Conservation (phyloP, 2,113 vertebrate genomes). For the Raja brachyura region DNA sequence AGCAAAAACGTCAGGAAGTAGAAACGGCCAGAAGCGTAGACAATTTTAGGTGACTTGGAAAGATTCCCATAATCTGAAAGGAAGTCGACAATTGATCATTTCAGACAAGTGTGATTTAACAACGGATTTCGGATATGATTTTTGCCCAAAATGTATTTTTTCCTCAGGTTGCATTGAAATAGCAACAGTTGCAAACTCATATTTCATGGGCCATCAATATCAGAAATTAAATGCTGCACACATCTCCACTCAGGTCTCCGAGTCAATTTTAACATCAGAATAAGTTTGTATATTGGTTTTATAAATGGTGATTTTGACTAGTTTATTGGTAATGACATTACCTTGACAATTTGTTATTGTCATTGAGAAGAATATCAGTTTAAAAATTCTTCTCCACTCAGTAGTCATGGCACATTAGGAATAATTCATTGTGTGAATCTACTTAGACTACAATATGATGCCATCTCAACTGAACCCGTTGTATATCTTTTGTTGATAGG, state of each 20-base stretch:
- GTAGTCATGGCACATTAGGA: background rate
- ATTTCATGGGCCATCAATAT: background rate
- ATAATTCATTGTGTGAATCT: background rate
- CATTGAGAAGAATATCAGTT: background rate
- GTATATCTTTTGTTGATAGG: background rate
- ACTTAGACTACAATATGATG: background rate
- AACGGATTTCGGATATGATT: conserved; percentile 48
- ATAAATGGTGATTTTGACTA: background rate
- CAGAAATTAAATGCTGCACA: background rate
- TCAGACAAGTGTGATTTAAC: conserved; percentile 52
- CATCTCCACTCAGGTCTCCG: background rate
- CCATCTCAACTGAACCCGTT: background rate
- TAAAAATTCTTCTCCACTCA: background rate
- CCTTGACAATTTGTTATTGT: background rate
- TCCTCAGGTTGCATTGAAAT: background rate
- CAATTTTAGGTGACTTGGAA: conserved; percentile 54
- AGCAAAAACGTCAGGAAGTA: conserved; percentile 52
- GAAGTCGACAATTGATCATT: conserved; percentile 58
- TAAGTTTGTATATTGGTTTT: background rate
- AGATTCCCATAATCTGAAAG: conserved; percentile 55
- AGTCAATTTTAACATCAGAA: background rate
- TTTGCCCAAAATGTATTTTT: background rate
- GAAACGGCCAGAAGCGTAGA: conserved; percentile 48
- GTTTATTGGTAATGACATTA: background rate
- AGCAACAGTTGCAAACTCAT: background rate